Conservation (phyloP, 2,888 invertebrate genomes). For the Agrilus cyanescens region DNA sequence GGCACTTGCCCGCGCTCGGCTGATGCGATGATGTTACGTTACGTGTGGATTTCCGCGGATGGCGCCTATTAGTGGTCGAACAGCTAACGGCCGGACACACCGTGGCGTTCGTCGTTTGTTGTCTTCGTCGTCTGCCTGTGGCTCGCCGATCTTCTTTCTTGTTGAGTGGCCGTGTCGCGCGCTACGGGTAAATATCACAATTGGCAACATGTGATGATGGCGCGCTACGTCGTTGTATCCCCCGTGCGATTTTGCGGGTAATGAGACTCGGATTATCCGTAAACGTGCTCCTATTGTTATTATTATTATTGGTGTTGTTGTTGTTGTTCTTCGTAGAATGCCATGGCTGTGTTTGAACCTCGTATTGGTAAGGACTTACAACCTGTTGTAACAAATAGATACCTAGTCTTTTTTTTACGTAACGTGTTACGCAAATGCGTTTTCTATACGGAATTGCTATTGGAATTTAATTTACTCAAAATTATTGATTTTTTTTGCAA, state of each 20-base stretch:
- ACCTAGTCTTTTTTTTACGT: background rate
- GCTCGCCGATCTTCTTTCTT: slow-evolving; percentile 11
- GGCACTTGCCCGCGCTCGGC: slow-evolving; percentile 19
- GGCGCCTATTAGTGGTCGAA: slow-evolving; percentile 25
- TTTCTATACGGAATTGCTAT: too few relatives aligned
- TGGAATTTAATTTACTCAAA: too few relatives aligned
- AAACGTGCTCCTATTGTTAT: too few relatives aligned
- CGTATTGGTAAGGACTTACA: slow-evolving; percentile 27
- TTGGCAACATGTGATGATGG: slow-evolving; percentile 4
- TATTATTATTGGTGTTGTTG: background rate
- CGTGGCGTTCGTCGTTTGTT: slow-evolving; percentile 24
- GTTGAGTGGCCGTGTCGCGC: slow-evolving; percentile 19
- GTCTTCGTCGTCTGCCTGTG: background rate
- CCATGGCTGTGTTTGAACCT: slow-evolving; percentile 37
- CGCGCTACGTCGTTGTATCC: slow-evolving; percentile 4
- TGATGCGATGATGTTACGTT: too few relatives aligned
- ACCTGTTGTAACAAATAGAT: background rate
- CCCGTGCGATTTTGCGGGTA: too few relatives aligned
- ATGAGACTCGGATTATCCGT: too few relatives aligned
- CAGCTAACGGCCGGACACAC: slow-evolving; percentile 19
- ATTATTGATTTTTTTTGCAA: too few relatives aligned
- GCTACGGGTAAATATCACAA: slow-evolving; percentile 10
- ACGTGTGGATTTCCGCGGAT: slow-evolving; percentile 18
- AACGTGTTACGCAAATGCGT: background rate
- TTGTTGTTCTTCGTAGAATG: slow-evolving; percentile 15